phyloP scores from a whole-genome alignment of 1,140 invertebrate genomes.

The Apocrypta bakeri region DNA sequence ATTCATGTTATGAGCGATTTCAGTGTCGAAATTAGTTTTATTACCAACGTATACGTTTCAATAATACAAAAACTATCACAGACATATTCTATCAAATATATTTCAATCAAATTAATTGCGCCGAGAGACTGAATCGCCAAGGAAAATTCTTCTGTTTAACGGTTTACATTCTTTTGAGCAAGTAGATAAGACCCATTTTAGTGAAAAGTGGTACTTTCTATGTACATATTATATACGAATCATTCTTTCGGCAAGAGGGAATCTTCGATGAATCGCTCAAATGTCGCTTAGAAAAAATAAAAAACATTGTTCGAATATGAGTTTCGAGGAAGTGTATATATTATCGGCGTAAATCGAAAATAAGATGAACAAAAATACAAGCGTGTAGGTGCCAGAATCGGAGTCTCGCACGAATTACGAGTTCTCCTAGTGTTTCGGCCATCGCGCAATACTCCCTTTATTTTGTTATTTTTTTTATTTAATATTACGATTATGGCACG shows the following conservation, averaged over 20 bases:
- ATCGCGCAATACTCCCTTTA: conserved; percentile 32
- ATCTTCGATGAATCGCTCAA: conserved; percentile 24
- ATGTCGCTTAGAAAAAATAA: conserved; percentile 30
- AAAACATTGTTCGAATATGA: conserved; percentile 26
- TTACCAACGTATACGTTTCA: conserved; percentile 33
- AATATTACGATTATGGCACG: conserved; percentile 47
- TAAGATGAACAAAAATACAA: conserved; percentile 33
- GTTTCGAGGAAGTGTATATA: conserved; percentile 35
- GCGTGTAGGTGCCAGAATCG: conserved; percentile 48
- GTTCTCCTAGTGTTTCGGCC: conserved; percentile 24
- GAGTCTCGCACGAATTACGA: conserved; percentile 44
- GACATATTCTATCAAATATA: conserved; percentile 34
- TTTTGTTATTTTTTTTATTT: conserved; percentile 47
- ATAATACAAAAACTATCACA: conserved; percentile 20
- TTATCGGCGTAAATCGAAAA: conserved; percentile 4
- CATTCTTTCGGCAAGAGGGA: conserved; percentile 40
- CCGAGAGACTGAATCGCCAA: conserved; percentile 42
- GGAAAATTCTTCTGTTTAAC: neutral
- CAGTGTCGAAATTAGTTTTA: conserved; percentile 45
- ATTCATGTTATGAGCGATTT: conserved; percentile 35
- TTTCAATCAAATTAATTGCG: conserved; percentile 40
- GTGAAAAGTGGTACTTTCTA: conserved; percentile 33
- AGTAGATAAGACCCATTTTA: conserved; percentile 3
- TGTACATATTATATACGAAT: conserved; percentile 38
- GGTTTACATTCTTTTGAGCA: neutral